Base-by-base conservation (phyloP, 2,113 vertebrate species). In the Myotis brandtii region DNA sequence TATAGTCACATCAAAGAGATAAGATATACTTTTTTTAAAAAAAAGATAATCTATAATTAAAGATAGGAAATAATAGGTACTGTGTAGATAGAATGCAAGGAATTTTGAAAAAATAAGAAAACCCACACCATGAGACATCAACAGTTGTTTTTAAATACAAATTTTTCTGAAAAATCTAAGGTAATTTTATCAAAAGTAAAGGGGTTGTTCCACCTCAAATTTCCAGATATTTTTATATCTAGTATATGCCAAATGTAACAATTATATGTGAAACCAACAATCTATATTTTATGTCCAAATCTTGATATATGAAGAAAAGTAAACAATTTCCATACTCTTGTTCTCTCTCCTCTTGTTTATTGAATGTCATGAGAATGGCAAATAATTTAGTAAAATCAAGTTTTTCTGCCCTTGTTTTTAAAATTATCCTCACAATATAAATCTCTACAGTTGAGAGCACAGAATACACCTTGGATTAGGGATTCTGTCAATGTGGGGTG, bases 81-180 rank as follows among this genome's bases (percentile, higher is more conserved):
- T 75, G 14, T 62, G 7, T 43, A 81, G 20, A 54, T 0, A 43
- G 54, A 90, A 25, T 40, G 91, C 32, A 66, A 90, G 32, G 75
- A 40, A 84, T 34, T 48, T 9, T 25, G 30, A 46, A 83, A 34
- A 9, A n/a, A 23, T 37, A 5, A 86, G 17, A 86, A 77, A 64
- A 4, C 21, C 6, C 32, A 50, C 34, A 54, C 17, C 0, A 0
- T 37, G 32, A 83, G 20, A 83, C 62, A 77, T n/a, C 14, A 13
- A 40, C 8, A 69, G 18, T 1, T 52, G 16, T 92, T 89, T 92
- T 70, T 37, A 37, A 73, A 66, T 92, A 75, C 64, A 66, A 5
- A 54, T 25, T 90, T 89, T 79, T 54, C 80, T 84, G 32, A 93
- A 94, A 23, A 96, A 54, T 32, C 34, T 56, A 84, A 95, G 46